A percentile compares a stretch with the other conserved stretches of the same genome.
Conservation (phyloP, 2,888 invertebrate species). For the Meghimatium bilineatum region DNA sequence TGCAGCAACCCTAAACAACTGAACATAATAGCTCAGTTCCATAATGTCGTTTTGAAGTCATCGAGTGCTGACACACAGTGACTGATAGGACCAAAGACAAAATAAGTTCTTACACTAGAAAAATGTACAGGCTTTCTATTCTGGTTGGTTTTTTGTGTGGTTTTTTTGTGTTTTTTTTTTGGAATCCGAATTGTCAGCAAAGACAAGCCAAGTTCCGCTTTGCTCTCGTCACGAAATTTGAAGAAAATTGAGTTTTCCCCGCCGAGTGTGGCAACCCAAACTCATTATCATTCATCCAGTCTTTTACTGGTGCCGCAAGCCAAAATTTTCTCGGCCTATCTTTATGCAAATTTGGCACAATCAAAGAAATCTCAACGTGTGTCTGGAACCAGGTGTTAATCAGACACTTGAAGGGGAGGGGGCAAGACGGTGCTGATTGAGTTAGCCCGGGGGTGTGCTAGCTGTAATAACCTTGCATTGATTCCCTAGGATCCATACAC, state of each 20-base stretch:
- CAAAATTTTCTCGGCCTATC: slow-evolving; percentile 30
- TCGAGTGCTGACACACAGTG: too few species aligned
- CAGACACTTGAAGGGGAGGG: slow-evolving; percentile 2
- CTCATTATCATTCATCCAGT: slow-evolving; percentile 5
- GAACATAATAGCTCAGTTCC: too few species aligned
- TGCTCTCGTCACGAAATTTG: slow-evolving; percentile 20
- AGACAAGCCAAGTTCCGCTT: slow-evolving; percentile 3
- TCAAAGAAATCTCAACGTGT: slow-evolving; percentile 34
- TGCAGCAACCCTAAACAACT: too few species aligned
- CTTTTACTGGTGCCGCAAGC: neutral
- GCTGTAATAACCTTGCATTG: slow-evolving; percentile 34
- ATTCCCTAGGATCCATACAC: neutral
- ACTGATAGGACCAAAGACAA: too few species aligned
- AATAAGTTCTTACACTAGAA: too few species aligned
- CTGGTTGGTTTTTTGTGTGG: too few species aligned
- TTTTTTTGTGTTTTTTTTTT: neutral
- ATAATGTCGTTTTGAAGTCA: too few species aligned
- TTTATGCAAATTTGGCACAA: slow-evolving; percentile 41
- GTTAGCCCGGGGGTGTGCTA: slow-evolving; percentile 23
- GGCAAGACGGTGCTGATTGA: slow-evolving; percentile 9
- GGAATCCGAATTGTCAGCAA: neutral
- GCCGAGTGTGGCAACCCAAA: slow-evolving; percentile 20
- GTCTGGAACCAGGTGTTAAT: slow-evolving; percentile 31
- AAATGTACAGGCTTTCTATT: too few species aligned
- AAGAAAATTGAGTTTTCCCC: slow-evolving; percentile 23